Conservation (phyloP, 2,888 invertebrate genomes). For the Yponomeuta cagnagella region DNA sequence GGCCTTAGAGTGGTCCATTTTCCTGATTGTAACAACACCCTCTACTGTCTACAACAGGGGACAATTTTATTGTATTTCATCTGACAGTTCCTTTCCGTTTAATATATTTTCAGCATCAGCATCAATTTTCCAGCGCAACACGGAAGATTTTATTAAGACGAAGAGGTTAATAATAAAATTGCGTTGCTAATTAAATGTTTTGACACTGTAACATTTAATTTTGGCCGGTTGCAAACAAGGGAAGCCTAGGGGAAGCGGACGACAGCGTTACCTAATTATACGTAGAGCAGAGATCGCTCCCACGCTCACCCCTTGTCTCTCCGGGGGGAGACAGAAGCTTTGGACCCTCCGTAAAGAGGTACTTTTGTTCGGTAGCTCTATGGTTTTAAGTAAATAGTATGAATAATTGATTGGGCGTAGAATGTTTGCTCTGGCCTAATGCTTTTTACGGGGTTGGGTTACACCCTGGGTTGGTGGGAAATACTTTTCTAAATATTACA, state of each 20-base stretch:
- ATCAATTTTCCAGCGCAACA: constrained; percentile 25
- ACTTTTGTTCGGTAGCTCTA: constrained; percentile 4
- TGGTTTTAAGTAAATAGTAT: constrained; percentile 16
- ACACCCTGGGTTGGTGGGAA: not conserved
- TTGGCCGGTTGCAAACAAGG: constrained; percentile 4
- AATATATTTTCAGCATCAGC: not conserved
- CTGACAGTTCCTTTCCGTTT: not conserved
- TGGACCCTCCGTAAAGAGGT: constrained; percentile 7
- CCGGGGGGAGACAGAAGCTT: constrained; percentile 14
- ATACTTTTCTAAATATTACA: not conserved
- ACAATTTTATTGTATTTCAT: not conserved
- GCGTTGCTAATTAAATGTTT: not conserved
- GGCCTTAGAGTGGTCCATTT: constrained; percentile 50
- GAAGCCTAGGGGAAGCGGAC: constrained; percentile 1
- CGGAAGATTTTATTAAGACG: not conserved
- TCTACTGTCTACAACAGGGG: constrained; percentile 18
- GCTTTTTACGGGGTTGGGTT: constrained; percentile 5
- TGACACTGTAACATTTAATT: not conserved
- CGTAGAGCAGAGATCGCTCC: constrained; percentile 21
- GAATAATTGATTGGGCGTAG: constrained; percentile 14
- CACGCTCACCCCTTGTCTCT: constrained; percentile 25
- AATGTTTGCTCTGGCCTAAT: constrained; percentile 2
- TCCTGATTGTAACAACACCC: constrained; percentile 50
- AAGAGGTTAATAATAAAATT: not conserved
- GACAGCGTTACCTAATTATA: constrained; percentile 10